These are phyloP conservation scores for Oreocharis arfaki DNA, from an alignment of 2,113 vertebrate genomes.

Conservation along the genomic window DNA sequence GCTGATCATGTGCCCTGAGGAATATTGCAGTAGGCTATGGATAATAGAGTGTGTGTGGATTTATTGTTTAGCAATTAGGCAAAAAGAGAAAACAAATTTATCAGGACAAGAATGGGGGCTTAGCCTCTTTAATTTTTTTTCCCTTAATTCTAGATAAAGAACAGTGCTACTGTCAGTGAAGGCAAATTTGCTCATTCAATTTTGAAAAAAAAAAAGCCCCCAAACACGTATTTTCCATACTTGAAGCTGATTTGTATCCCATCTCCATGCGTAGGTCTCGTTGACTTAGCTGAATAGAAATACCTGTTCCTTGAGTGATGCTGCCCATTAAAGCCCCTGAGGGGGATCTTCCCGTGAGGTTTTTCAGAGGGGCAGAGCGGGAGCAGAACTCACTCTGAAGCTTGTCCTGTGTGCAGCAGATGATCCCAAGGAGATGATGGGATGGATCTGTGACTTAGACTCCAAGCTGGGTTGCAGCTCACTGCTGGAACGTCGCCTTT, in stretches of 20 bases:
- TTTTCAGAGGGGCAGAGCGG: not conserved
- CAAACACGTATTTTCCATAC: not conserved
- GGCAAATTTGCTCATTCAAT: not conserved
- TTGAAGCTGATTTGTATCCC: not conserved
- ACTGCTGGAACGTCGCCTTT: constrained; percentile 21
- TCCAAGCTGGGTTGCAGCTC: constrained; percentile 1
- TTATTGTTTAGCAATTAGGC: constrained; percentile 51
- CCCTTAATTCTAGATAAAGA: not conserved
- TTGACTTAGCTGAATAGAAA: not conserved
- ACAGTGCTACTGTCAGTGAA: not conserved
- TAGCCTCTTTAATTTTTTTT: not conserved
- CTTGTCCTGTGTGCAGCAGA: not conserved
- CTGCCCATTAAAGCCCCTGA: not conserved
- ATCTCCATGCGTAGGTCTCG: not conserved
- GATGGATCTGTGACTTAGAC: not conserved
- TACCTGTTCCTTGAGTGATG: not conserved
- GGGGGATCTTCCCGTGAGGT: not conserved
- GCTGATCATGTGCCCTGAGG: constrained; percentile 36
- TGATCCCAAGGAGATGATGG: not conserved
- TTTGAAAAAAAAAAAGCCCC: not conserved
- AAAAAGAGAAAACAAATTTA: constrained; percentile 55
- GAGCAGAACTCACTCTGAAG: not conserved
- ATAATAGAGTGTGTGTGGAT: constrained; percentile 25
- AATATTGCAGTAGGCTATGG: constrained; percentile 26
- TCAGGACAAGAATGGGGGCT: not conserved